phyloP scores from a whole-genome alignment of 2,113 vertebrate genomes.

The Catharus minimus region DNA sequence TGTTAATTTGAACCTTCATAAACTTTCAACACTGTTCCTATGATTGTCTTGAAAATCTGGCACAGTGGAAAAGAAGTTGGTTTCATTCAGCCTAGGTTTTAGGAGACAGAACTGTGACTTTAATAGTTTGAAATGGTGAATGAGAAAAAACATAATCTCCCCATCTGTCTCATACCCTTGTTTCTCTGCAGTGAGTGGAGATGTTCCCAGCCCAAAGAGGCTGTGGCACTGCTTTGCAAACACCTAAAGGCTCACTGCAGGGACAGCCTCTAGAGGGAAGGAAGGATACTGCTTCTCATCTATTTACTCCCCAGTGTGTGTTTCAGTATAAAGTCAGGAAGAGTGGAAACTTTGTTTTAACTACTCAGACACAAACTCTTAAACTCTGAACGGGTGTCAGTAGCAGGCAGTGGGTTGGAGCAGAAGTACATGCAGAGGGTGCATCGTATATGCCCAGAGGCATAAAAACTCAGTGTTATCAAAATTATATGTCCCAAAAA shows the following conservation, averaged over 20 bases:
- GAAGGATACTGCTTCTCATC: background rate
- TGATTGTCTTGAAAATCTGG: background rate
- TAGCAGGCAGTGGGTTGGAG: background rate
- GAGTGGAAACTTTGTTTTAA: background rate
- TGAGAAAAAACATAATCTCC: background rate
- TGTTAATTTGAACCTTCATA: background rate
- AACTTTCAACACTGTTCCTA: background rate
- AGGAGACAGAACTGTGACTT: background rate
- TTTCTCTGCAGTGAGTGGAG: accelerated
- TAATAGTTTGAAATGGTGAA: background rate
- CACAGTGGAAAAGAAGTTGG: background rate
- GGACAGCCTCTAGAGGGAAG: background rate
- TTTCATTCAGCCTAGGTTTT: background rate
- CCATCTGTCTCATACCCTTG: background rate
- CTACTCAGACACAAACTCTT: background rate
- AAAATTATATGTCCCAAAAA: background rate
- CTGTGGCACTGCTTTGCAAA: background rate
- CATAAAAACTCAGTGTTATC: background rate
- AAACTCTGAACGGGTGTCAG: background rate
- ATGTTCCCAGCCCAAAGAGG: background rate
- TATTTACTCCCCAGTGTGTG: accelerated
- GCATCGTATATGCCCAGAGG: background rate
- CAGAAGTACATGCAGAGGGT: background rate
- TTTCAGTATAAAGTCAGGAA: background rate
- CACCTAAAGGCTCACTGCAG: background rate